Conservation (phyloP, 2,797 vertebrate species). For the Macropus fuliginosus region DNA sequence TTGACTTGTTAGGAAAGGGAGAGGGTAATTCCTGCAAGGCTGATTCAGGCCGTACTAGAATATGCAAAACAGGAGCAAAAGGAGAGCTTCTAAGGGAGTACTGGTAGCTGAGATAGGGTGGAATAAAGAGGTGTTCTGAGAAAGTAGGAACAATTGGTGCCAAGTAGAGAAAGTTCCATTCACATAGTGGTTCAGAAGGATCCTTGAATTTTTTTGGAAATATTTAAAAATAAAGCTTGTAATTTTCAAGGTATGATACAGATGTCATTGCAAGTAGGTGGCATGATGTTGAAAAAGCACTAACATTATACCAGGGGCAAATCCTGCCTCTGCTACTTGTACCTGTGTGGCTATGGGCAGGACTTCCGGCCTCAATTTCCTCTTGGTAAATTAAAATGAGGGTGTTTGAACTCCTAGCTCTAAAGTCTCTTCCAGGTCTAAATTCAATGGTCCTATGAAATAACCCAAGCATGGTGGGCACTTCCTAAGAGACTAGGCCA, state of each 20-base stretch:
- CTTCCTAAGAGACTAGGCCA: neutral
- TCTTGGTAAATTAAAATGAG: neutral
- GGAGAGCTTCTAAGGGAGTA: constrained; percentile 71
- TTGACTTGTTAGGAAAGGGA: constrained; percentile 37
- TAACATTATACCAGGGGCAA: neutral
- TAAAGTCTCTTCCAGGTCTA: neutral
- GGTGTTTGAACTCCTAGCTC: neutral
- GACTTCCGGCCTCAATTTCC: neutral
- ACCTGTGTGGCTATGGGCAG: neutral
- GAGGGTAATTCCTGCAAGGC: constrained; percentile 75
- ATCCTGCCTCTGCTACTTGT: neutral
- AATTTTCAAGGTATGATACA: neutral
- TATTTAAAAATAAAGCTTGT: neutral
- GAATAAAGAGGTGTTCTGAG: constrained; percentile 69
- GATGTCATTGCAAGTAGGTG: neutral
- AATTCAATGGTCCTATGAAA: neutral
- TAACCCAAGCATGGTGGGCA: neutral
- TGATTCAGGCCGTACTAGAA: constrained; percentile 79
- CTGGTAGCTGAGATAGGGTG: constrained; percentile 62
- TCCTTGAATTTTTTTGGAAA: neutral
- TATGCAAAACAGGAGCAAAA: constrained; percentile 75
- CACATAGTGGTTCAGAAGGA: neutral
- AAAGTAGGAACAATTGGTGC: constrained; percentile 51
- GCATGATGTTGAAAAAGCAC: neutral
- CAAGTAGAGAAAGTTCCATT: constrained; percentile 55